These are phyloP conservation scores for Tiliqua scincoides DNA, from an alignment of 2,113 vertebrate genomes.

Conservation along the genomic window DNA sequence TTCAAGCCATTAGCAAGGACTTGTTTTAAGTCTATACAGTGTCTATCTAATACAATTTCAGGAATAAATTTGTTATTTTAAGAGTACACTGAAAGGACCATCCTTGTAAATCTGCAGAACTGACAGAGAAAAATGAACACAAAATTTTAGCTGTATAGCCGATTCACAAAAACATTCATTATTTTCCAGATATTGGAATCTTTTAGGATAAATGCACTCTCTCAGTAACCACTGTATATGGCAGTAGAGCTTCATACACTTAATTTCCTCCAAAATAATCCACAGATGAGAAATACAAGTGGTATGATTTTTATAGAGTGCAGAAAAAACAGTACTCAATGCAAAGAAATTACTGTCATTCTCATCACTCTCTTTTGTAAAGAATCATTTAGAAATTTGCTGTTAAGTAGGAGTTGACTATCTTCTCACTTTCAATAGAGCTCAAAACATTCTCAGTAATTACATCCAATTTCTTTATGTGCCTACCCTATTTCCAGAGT, in stretches of 20 bases:
- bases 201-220: conserved; percentile 12
- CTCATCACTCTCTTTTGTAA: too few species aligned
- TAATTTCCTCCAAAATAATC: not conserved
- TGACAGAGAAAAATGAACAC: not conserved
- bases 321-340: not conserved
- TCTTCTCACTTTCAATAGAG: not conserved
- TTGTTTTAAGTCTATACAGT: not conserved
- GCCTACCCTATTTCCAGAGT: not conserved
- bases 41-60: not conserved
- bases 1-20: not conserved
- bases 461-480: not conserved
- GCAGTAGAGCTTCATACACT: not conserved
- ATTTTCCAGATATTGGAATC: conserved; percentile 4
- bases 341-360: not conserved
- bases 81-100: not conserved
- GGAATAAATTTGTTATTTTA: not conserved
- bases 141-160: not conserved
- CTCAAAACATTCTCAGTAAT: not conserved
- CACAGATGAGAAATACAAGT: too few species aligned
- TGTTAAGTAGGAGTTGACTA: not conserved
- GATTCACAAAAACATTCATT: not conserved
- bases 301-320: not conserved
- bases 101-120: accelerated
- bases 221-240: not conserved
- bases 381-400: not conserved